Base-by-base conservation (phyloP, 2,888 invertebrate species). In the Rhingia rostrata region DNA sequence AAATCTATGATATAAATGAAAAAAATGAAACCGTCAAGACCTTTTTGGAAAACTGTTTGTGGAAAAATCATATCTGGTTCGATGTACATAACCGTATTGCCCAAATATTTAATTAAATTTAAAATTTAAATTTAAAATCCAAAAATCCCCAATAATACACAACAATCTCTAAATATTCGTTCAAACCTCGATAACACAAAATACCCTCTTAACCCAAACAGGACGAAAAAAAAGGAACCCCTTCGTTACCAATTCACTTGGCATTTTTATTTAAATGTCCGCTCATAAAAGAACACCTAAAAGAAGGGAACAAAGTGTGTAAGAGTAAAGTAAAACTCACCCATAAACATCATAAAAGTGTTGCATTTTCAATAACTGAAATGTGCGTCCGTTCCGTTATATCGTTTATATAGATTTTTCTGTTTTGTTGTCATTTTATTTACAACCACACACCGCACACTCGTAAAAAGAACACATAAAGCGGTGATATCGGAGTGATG, bases 351-450 rank as follows among this genome's bases (percentile, higher is more conserved):
- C 73, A 69, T 67, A 69, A 78, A 78, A 83, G 83, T 83, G 83
- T 83, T 83, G 78, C 78, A 83, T 83, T 83, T 78, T 78, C 83
- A 83, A 83, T 83, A 83, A 83, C 56, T 53, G 69, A 83, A 83
- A 73, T 83, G 73, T 83, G 83, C 83, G 83, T 83, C 63, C 73
- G 14, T 78, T 53, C 33, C 43, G 56, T 74, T 73, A 56, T 77
- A 66, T 47, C 14, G 30, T 74, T 64, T 64, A 74, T 47, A 81
- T 22, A 33, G 47, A 61, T 72, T 63, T 79, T 69, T 53, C 32
- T 54, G 4, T 22, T 33, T 22, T 41, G 61, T 61, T 54, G 45
- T 39, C 58, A 35, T 35, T 33, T 32, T 60, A 61, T 74, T 81
- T 75, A 45, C 56, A 64, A 54, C 81, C 75, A 67, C 82, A 73